Percentiles rank a stretch among this genome's conserved stretches.
phyloP scores from a whole-genome alignment of 2,888 invertebrate genomes.

The Linyphia triangularis region DNA sequence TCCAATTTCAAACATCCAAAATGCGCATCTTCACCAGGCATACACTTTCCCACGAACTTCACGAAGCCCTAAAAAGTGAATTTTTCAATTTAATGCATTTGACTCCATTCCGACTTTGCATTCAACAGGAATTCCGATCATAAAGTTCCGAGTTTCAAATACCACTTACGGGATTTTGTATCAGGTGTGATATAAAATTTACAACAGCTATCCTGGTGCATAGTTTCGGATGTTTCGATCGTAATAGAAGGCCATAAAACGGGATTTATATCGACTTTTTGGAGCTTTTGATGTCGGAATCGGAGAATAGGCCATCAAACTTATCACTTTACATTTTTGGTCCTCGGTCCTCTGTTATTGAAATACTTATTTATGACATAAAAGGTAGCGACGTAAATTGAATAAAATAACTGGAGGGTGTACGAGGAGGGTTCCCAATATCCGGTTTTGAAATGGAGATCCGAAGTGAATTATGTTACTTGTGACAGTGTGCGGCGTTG shows the following conservation, averaged over 20 bases:
- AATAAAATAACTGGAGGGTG: constrained; percentile 22
- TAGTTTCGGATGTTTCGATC: constrained; percentile 14
- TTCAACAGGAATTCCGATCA: constrained; percentile 33
- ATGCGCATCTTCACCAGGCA: too few species aligned
- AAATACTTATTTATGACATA: constrained; percentile 11
- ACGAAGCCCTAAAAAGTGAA: too few species aligned
- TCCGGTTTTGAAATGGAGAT: constrained; percentile 23
- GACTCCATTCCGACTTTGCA: background rate
- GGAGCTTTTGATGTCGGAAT: constrained; percentile 40
- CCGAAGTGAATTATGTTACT: constrained; percentile 23
- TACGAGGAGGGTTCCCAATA: constrained; percentile 9
- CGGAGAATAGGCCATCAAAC: constrained; percentile 36
- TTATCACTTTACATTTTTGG: constrained; percentile 55
- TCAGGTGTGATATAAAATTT: constrained; percentile 27
- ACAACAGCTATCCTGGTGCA: background rate
- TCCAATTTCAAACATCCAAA: too few species aligned
- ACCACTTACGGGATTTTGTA: constrained; percentile 9
- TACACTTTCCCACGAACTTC: too few species aligned
- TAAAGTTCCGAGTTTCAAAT: constrained; percentile 39
- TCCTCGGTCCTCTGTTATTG: constrained; percentile 23
- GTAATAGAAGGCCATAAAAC: constrained; percentile 51
- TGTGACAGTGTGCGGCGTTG: background rate
- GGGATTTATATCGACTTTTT: constrained; percentile 41
- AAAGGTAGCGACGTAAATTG: constrained; percentile 24
- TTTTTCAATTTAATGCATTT: background rate